These are phyloP conservation scores for Benthochromis sp. DNA, from an alignment of 2,113 vertebrate genomes.

Conservation along the genomic window DNA sequence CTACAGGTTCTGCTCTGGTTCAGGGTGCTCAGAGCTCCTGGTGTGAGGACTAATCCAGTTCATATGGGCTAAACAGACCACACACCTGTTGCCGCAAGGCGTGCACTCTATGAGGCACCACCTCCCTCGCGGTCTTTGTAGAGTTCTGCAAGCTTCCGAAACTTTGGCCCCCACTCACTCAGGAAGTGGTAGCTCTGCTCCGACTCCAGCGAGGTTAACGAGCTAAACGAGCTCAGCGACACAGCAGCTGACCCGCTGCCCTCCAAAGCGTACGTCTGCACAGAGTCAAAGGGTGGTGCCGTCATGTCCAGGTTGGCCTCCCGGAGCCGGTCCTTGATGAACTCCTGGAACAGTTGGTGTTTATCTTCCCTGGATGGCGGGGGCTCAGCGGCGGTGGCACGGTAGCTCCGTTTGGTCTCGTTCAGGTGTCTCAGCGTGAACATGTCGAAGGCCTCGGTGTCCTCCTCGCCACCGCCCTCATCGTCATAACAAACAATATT, in stretches of 20 bases:
- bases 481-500: constrained; percentile 89
- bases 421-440: constrained; percentile 82
- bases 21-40: not conserved
- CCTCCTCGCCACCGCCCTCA: constrained; percentile 90
- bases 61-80: not conserved
- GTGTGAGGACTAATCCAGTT: not conserved
- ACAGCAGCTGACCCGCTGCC: constrained; percentile 79
- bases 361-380: rapidly evolving
- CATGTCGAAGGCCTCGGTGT: constrained; percentile 92
- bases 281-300: constrained; percentile 82
- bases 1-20: not conserved
- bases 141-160: constrained; percentile 86
- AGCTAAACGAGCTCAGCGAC: constrained; percentile 85
- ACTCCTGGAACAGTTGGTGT: constrained; percentile 20
- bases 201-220: constrained; percentile 78
- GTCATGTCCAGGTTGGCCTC: constrained; percentile 81
- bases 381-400: rapidly evolving
- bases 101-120: not conserved
- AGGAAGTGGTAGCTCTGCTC: constrained; percentile 89
- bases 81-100: not conserved
- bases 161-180: constrained; percentile 87
- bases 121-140: constrained; percentile 45
- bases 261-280: constrained; percentile 88
- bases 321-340: constrained; percentile 83
- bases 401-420: constrained; percentile 6